Evolutionary conservation across 2,113 vertebrate species (phyloP).

Genomic region (Cryptoleucopteryx plumbea): DNA sequence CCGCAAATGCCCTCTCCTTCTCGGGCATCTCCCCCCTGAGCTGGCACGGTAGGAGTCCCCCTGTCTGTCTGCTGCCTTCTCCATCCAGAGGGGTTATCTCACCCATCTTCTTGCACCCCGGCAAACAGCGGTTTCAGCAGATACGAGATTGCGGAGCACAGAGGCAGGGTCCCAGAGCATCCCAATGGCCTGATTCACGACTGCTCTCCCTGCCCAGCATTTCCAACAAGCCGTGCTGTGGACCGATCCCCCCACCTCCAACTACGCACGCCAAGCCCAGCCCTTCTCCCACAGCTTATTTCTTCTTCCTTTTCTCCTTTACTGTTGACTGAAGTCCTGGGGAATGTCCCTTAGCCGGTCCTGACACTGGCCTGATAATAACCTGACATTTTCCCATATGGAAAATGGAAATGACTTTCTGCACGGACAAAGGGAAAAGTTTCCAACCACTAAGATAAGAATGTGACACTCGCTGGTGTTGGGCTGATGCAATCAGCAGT

Average conservation of each 20-base stretch:
- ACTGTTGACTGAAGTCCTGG: neutral
- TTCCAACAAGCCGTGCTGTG: neutral
- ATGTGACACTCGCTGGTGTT: neutral
- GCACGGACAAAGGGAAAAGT: neutral
- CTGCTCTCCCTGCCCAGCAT: neutral
- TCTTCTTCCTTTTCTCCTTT: neutral
- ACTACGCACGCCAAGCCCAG: neutral
- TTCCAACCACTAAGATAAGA: neutral
- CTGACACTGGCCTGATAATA: neutral
- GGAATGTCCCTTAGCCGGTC: neutral
- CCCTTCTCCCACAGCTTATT: neutral
- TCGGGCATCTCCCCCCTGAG: neutral
- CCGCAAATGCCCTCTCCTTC: neutral
- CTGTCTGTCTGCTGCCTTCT: neutral
- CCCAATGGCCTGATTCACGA: neutral
- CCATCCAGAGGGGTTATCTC: neutral
- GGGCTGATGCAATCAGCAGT: neutral
- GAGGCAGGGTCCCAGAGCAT: neutral
- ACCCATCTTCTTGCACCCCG: neutral
- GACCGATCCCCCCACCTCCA: neutral
- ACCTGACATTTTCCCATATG: neutral
- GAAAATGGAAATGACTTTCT: neutral
- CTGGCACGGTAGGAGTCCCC: neutral
- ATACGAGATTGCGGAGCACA: accelerated
- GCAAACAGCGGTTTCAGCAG: neutral